A percentile compares a stretch with the other conserved stretches of the same genome.
Conservation (phyloP, 2,888 invertebrate species). For the Cyaniris semiargus region DNA sequence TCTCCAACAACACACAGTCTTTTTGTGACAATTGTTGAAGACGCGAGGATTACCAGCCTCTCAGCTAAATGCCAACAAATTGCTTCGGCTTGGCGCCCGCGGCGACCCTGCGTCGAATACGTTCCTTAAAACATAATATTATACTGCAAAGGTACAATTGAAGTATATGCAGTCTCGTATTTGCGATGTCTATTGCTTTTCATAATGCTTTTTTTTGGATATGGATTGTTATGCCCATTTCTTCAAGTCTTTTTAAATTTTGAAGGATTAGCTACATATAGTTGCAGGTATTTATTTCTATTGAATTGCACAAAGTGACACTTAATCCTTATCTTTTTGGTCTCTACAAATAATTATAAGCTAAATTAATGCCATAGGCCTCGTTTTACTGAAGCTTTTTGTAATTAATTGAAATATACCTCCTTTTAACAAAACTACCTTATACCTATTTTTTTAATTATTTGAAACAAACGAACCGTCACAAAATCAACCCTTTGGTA, state of each 20-base stretch:
- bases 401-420: background rate
- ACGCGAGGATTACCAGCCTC: slow-evolving; percentile 55
- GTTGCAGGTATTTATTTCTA: no score
- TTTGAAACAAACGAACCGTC: background rate
- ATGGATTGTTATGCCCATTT: background rate
- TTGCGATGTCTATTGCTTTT: background rate
- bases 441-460: background rate
- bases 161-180: background rate
- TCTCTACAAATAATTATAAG: no score
- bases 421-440: background rate
- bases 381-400: background rate
- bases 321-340: no score
- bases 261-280: no score
- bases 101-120: slow-evolving; percentile 58
- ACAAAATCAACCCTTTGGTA: background rate
- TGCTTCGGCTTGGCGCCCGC: slow-evolving; percentile 65
- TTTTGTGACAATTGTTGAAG: slow-evolving; percentile 57
- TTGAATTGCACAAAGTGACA: no score
- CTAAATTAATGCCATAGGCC: no score
- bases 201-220: background rate
- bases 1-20: slow-evolving; percentile 48
- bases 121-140: slow-evolving; percentile 33
- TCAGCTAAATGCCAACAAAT: slow-evolving; percentile 69
- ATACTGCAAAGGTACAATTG: slow-evolving; percentile 15
- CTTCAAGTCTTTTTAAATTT: no score